Conservation (phyloP, 2,113 vertebrate genomes). For the Colossoma macropomum region DNA sequence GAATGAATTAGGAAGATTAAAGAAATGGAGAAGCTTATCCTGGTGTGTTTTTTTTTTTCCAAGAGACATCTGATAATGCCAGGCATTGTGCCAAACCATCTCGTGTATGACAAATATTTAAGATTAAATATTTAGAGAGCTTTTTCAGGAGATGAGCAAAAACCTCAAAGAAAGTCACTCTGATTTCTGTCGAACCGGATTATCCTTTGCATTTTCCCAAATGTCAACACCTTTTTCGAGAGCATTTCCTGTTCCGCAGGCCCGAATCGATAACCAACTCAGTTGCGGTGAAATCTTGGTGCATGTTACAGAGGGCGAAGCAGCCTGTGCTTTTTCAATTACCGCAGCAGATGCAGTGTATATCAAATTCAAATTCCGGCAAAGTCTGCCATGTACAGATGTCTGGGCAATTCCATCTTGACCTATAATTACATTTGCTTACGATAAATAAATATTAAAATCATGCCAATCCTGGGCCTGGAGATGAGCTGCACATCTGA, state of each 20-base stretch:
- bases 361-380: conserved; percentile 17
- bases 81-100: conserved; percentile 3
- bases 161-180: not conserved
- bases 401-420: conserved; percentile 8
- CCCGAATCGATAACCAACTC: conserved; percentile 5
- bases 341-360: conserved; percentile 11
- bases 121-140: conserved; percentile 35
- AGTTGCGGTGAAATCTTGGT: conserved; percentile 11
- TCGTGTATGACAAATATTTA: conserved; percentile 12
- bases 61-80: not conserved
- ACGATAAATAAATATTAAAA: conserved; percentile 29
- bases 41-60: not conserved
- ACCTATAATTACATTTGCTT: conserved; percentile 19
- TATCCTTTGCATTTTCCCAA: conserved; percentile 13
- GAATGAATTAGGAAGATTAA: conserved; percentile 15
- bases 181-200: not conserved
- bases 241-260: not conserved
- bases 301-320: not conserved
- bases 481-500: not conserved
- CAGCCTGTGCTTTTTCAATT: not conserved
- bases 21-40: not conserved
- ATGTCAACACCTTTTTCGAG: conserved; percentile 3
- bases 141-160: conserved; percentile 4
- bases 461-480: not conserved
- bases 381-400: not conserved